phyloP scores from a whole-genome alignment of 2,888 invertebrate genomes.

The Tipula helvola region DNA sequence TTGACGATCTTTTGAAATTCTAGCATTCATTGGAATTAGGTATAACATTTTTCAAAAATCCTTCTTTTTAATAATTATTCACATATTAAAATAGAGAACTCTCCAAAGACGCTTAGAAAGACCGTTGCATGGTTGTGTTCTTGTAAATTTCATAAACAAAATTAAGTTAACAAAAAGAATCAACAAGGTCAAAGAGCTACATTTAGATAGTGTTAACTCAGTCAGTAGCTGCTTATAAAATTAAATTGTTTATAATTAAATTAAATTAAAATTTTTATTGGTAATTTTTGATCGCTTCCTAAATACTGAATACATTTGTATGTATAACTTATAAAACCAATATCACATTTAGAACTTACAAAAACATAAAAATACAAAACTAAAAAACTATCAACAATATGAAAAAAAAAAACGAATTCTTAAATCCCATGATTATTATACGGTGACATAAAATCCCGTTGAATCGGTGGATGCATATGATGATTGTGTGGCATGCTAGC shows the following conservation, averaged over 20 bases:
- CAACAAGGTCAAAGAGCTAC: too few relatives aligned
- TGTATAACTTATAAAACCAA: background rate
- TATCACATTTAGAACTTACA: background rate
- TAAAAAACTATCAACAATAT: background rate
- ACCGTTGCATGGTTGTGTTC: too few relatives aligned
- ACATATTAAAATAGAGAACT: too few relatives aligned
- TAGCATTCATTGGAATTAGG: too few relatives aligned
- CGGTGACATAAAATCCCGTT: slow-evolving; percentile 33
- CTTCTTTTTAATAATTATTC: too few relatives aligned
- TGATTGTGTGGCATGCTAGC: slow-evolving; percentile 28
- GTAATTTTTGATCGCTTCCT: background rate
- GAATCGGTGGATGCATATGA: slow-evolving; percentile 33
- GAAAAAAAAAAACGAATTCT: background rate
- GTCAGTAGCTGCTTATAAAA: too few relatives aligned
- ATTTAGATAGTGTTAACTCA: too few relatives aligned
- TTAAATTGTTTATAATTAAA: background rate
- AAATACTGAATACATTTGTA: background rate
- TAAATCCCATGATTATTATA: slow-evolving; percentile 19
- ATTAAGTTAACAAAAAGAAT: too few relatives aligned
- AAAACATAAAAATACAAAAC: background rate
- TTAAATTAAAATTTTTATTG: background rate
- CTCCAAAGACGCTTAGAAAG: too few relatives aligned
- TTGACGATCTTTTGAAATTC: too few relatives aligned
- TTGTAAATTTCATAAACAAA: too few relatives aligned
- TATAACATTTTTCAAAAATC: too few relatives aligned